Conservation (phyloP, 2,888 invertebrate genomes). For the Eueremaeus valkanovi region DNA sequence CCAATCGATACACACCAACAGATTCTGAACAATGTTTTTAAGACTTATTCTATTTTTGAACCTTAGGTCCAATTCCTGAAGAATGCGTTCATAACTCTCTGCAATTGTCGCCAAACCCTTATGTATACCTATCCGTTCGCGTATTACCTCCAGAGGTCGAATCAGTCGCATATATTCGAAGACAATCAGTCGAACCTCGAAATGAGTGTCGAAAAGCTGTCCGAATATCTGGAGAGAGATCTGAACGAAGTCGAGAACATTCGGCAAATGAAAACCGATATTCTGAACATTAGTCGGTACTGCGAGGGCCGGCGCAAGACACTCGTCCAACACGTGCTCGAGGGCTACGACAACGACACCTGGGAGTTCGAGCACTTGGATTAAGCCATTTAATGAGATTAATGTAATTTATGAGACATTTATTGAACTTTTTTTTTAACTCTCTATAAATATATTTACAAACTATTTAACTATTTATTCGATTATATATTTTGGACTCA, state of each 20-base stretch:
- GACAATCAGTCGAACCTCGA: conserved; percentile 22
- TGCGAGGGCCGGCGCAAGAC: conserved; percentile 1
- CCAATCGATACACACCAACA: too few species aligned
- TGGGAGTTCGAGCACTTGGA: conserved; percentile 3
- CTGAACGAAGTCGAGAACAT: background rate
- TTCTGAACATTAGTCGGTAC: background rate
- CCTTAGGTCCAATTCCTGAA: conserved; percentile 96
- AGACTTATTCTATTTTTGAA: too few species aligned
- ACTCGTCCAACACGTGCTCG: background rate
- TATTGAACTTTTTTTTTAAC: too few species aligned
- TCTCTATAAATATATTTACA: too few species aligned
- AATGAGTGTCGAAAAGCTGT: background rate
- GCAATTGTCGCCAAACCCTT: conserved; percentile 92
- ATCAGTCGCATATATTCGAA: conserved; percentile 12
- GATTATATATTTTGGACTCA: too few species aligned
- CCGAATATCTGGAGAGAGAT: background rate
- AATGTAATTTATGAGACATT: too few species aligned
- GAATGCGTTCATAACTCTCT: conserved; percentile 93
- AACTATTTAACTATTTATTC: too few species aligned
- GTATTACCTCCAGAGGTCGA: conserved; percentile 57
- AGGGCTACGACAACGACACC: background rate
- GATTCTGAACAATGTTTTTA: too few species aligned
- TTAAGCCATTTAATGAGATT: background rate
- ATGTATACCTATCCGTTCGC: conserved; percentile 99
- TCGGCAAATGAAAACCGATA: background rate